These are phyloP conservation scores for Pherbina coryleti DNA, from an alignment of 2,888 invertebrate species.

Conservation along the genomic window DNA sequence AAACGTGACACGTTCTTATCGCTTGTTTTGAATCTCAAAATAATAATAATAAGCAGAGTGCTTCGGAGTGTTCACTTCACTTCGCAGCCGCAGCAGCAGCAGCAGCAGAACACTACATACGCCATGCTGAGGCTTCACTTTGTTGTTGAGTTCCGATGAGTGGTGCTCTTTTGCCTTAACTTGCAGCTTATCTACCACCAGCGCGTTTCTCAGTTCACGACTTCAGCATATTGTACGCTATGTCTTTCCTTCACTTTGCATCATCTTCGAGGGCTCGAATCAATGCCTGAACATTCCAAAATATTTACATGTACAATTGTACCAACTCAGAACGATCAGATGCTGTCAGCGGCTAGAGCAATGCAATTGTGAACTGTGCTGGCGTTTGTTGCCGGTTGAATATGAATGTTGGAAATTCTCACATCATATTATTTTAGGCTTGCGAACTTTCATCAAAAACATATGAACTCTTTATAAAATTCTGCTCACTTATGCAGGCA, in stretches of 20 bases:
- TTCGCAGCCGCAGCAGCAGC: background rate
- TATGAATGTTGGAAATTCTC: background rate
- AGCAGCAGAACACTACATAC: background rate
- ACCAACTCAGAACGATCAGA: background rate
- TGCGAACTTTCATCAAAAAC: too few relatives aligned
- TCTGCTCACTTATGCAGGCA: too few relatives aligned
- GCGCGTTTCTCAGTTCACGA: background rate
- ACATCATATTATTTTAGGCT: too few relatives aligned
- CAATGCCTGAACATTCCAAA: too few relatives aligned
- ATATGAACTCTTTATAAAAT: too few relatives aligned
- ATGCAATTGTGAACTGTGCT: background rate
- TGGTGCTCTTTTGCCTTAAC: conserved; percentile 4
- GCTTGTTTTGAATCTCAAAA: conserved; percentile 67
- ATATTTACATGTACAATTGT: background rate
- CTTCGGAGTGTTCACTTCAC: conserved; percentile 1
- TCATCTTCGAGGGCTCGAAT: too few relatives aligned
- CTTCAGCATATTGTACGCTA: background rate
- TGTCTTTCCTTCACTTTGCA: too few relatives aligned
- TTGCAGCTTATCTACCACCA: background rate
- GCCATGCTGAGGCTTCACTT: background rate
- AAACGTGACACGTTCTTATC: conserved; percentile 70
- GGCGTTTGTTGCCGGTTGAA: background rate
- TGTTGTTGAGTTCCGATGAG: background rate
- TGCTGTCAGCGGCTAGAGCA: background rate
- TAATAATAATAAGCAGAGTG: conserved; percentile 43